phyloP scores from a whole-genome alignment of 2,113 vertebrate species.

The Festucalex cinctus region DNA sequence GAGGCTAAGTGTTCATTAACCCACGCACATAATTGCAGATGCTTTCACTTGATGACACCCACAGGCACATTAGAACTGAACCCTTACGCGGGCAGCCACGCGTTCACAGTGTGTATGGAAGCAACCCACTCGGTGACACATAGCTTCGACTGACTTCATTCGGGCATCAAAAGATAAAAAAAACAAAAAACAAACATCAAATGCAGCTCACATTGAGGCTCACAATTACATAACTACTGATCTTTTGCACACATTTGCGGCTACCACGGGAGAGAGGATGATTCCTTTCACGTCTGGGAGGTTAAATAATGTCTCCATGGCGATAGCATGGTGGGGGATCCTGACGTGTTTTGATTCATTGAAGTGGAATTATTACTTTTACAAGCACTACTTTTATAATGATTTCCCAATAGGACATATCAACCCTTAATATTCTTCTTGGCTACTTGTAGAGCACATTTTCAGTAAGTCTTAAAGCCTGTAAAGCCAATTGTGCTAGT shows the following conservation, averaged over 20 bases:
- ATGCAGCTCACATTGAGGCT: conserved; percentile 32
- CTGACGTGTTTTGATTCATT: background rate
- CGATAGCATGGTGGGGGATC: background rate
- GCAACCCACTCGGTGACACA: conserved; percentile 24
- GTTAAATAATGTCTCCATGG: background rate
- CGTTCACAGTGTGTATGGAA: conserved; percentile 5
- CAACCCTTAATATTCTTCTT: background rate
- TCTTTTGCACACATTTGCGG: conserved; percentile 38
- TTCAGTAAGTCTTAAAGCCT: background rate
- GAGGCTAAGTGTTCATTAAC: conserved; percentile 23
- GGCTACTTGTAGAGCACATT: background rate
- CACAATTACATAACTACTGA: conserved; percentile 52
- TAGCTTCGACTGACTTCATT: conserved; percentile 29
- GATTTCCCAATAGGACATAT: background rate
- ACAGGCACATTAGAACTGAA: conserved; percentile 28
- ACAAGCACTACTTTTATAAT: background rate
- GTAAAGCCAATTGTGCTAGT: background rate
- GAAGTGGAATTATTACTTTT: background rate
- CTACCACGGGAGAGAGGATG: conserved; percentile 6
- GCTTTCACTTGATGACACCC: conserved; percentile 43
- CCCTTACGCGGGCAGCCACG: conserved; percentile 18
- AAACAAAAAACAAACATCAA: conserved; percentile 37
- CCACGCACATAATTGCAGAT: conserved; percentile 46
- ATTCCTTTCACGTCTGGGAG: background rate
- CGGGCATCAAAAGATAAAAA: conserved; percentile 24